Evolutionary conservation across 2,797 vertebrate species (phyloP).

Genomic region (Rhincodon typus): DNA sequence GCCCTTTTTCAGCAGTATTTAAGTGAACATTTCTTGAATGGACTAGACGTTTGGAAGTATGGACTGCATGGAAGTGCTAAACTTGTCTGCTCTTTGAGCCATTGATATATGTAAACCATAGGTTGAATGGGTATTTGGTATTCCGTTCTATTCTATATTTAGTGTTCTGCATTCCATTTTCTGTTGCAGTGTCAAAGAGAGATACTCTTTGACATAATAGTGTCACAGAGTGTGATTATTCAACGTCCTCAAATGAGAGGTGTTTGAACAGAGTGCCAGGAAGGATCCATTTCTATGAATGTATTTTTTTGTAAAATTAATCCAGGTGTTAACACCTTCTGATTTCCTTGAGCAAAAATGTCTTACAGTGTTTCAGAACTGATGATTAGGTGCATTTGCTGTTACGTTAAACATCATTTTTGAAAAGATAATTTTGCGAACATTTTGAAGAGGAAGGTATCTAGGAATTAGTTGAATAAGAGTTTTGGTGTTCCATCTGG

Average conservation of each 20-base stretch:
- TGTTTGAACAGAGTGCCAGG: not conserved
- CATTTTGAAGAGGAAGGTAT: not conserved
- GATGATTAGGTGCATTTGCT: not conserved
- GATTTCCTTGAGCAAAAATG: too few relatives aligned
- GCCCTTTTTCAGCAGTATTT: too few relatives aligned
- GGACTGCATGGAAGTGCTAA: not conserved
- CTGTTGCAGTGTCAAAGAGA: not conserved
- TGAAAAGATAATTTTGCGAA: not conserved
- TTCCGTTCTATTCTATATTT: too few relatives aligned
- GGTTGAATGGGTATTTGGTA: not conserved
- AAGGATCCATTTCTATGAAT: too few relatives aligned
- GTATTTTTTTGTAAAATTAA: too few relatives aligned
- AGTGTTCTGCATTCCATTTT: too few relatives aligned
- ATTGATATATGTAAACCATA: not conserved
- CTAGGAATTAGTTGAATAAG: not conserved
- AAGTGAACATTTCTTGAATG: too few relatives aligned
- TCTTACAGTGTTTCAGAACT: not conserved
- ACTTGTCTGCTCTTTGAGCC: not conserved
- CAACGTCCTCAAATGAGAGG: not conserved
- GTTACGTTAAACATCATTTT: not conserved
- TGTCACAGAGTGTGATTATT: not conserved
- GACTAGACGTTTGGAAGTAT: not conserved
- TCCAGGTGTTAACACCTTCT: too few relatives aligned
- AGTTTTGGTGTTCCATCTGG: not conserved
- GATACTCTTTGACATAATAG: not conserved